Base-by-base conservation (phyloP, 2,888 invertebrate species). In the Congeria kusceri region DNA sequence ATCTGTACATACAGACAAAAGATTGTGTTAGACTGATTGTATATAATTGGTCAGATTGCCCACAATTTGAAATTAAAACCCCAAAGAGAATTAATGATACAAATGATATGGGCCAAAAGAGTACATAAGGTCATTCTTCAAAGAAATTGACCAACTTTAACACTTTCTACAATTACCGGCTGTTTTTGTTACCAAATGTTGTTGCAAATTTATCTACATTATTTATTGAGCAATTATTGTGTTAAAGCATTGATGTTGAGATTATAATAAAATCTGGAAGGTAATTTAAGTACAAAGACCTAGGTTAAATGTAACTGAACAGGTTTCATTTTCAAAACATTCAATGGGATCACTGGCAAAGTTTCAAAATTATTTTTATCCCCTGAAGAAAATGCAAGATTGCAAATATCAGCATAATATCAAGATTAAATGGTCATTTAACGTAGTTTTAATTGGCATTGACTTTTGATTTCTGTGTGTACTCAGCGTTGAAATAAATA, bases 61-160 rank as follows among this genome's bases (percentile, higher is more conserved):
- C 28, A 39, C 49, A 74, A 61, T 29, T 28, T 62, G 67, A 67
- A 61, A 62, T 67, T 67, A 25, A 61, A 67, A 62, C 73, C 73
- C 71, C 28, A 72, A 65, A 64, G 70, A 63, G 64, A 72, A 58
- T 39, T 64, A 64, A 64, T 72, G 71, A 72, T 72, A 72, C 71
- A 72, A 72, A 72, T 72, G 64, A 72, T 44, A 44, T 72, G 58
- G 25, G 25, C 47, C 46, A 57, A 20, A 63, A 29, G 56, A 23
- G 27, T 57, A 39, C 27, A 63, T 25, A 44, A 57, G 67, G 57
- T 67, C 46, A 58, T 25, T 23, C 39, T 67, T 56, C 67, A 58
- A 58, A 67, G 23, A 44, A 27, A 25, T 53, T 58, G 39, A 27
- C 13, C 15, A 32, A 49, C 23, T 63, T 44, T 28, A 29, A 53